These are phyloP conservation scores for Muscicapa striata DNA, from an alignment of 2,797 vertebrate genomes.

Conservation along the genomic window DNA sequence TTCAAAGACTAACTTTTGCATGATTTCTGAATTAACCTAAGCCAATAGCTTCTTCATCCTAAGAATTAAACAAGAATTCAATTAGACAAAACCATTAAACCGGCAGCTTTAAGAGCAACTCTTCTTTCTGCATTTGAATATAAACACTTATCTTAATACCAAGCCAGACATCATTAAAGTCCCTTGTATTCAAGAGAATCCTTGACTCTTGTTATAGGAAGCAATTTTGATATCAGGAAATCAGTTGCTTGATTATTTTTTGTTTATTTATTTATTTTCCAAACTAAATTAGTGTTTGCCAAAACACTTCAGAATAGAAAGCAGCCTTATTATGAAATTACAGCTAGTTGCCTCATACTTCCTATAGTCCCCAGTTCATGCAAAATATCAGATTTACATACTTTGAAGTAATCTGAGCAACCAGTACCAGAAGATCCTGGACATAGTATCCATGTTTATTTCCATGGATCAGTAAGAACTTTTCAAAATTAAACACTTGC, in stretches of 20 bases:
- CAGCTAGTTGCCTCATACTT: not conserved
- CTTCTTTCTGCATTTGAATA: constrained; percentile 21
- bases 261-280: constrained; percentile 39
- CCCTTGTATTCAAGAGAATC: constrained; percentile 50
- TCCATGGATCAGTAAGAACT: not conserved
- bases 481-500: not conserved
- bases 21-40: constrained; percentile 55
- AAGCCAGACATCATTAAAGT: constrained; percentile 25
- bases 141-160: constrained; percentile 47
- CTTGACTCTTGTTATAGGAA: constrained; percentile 57
- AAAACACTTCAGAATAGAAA: constrained; percentile 36
- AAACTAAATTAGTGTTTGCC: constrained; percentile 24
- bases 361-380: not conserved
- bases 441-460: not conserved
- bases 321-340: constrained; percentile 20
- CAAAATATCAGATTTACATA: not conserved
- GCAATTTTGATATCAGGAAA: constrained; percentile 56
- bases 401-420: not conserved
- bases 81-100: constrained; percentile 53
- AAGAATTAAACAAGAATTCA: constrained; percentile 69
- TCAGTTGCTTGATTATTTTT: constrained; percentile 49
- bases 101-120: constrained; percentile 40
- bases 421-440: not conserved
- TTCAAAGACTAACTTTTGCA: constrained; percentile 9
- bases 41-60: constrained; percentile 14